phyloP scores from a whole-genome alignment of 2,888 invertebrate genomes.

The Lycophotia porphyrea region DNA sequence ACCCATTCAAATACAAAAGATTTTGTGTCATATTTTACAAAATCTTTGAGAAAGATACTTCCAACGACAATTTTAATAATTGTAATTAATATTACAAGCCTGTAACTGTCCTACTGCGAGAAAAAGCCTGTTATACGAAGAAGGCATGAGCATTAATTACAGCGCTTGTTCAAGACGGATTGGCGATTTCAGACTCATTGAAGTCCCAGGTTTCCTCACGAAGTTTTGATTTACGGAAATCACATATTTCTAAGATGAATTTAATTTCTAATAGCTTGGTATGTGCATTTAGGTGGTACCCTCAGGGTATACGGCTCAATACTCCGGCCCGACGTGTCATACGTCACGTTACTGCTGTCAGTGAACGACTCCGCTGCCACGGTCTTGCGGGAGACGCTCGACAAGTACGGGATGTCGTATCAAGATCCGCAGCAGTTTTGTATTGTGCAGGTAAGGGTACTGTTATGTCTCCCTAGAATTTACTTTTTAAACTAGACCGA shows the following conservation, averaged over 20 bases:
- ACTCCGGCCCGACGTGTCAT: constrained; percentile 98
- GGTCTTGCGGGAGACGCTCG: constrained; percentile 98
- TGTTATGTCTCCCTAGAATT: neutral
- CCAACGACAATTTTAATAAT: neutral
- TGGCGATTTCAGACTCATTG: neutral
- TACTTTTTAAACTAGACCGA: too few relatives aligned
- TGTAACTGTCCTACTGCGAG: neutral
- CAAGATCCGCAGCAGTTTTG: constrained; percentile 98
- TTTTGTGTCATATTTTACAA: neutral
- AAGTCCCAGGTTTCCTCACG: neutral
- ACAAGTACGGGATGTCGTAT: constrained; percentile 98
- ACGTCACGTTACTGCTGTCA: constrained; percentile 98
- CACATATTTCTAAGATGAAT: neutral
- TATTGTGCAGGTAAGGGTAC: constrained; percentile 95
- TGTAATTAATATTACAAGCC: neutral
- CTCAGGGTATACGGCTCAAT: constrained; percentile 99
- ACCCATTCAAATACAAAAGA: neutral
- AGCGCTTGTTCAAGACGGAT: neutral
- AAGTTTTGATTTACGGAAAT: neutral
- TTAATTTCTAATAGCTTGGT: constrained; percentile 8
- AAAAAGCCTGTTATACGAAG: neutral
- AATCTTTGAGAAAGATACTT: neutral
- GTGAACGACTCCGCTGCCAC: constrained; percentile 97
- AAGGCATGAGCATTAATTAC: neutral
- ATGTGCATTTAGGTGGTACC: constrained; percentile 92